Percentiles rank a stretch among this genome's conserved stretches.
Conservation (phyloP, 1,140 invertebrate genomes). For the Drosophila mayri region DNA sequence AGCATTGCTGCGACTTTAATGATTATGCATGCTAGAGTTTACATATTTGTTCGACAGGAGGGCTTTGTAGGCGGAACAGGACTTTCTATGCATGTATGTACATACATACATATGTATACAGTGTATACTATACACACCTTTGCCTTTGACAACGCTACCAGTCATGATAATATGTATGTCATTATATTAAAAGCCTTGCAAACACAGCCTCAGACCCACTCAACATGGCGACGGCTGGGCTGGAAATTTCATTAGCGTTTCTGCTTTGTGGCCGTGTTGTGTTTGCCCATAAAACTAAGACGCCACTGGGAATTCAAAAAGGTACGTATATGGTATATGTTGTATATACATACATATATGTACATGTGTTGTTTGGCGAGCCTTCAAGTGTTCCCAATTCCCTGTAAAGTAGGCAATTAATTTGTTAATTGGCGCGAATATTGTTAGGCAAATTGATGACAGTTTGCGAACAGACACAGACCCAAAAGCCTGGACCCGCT, state of each 20-base stretch:
- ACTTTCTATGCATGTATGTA: neutral
- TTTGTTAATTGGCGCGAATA: conserved; percentile 77
- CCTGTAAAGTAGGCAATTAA: conserved; percentile 76
- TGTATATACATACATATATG: no score
- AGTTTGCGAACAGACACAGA: conserved; percentile 37
- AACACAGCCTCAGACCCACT: conserved; percentile 50
- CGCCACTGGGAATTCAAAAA: conserved; percentile 61
- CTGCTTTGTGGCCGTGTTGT: conserved; percentile 55
- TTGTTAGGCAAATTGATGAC: conserved; percentile 69
- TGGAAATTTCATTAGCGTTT: conserved; percentile 74
- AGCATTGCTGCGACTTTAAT: neutral
- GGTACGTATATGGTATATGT: no score
- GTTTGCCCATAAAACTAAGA: conserved; percentile 70
- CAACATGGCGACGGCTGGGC: conserved; percentile 3
- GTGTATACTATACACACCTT: conserved; percentile 1
- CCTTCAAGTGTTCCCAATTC: conserved; percentile 56
- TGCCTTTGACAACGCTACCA: conserved; percentile 57
- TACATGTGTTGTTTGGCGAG: neutral
- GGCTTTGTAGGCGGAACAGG: neutral
- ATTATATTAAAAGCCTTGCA: conserved; percentile 81
- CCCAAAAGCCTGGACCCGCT: neutral
- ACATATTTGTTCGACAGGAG: no score
- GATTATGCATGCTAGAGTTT: neutral
- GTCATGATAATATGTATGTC: conserved; percentile 77
- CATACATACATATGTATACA: no score